These are phyloP conservation scores for Mormyrops attenuatus DNA, from an alignment of 2,797 vertebrate species.

Conservation along the genomic window DNA sequence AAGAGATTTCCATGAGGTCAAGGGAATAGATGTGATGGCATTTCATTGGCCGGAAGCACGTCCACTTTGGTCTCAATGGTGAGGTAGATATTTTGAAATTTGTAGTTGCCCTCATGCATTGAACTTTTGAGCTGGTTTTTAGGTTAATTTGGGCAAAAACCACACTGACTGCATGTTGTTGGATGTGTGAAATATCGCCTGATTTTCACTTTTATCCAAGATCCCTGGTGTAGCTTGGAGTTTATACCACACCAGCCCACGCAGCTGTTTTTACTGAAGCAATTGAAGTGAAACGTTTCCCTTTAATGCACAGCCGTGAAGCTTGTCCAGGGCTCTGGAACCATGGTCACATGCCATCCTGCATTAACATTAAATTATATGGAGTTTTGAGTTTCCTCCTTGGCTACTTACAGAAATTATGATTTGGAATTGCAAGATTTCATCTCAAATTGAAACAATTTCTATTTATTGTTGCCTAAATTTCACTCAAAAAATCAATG, in stretches of 20 bases:
- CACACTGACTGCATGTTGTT: background rate
- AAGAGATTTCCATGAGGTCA: conserved; percentile 68
- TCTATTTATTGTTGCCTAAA: background rate
- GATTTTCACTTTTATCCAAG: background rate
- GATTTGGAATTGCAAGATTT: background rate
- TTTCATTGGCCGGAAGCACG: conserved; percentile 33
- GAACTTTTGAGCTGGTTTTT: conserved; percentile 32
- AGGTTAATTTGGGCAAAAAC: background rate
- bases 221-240: background rate
- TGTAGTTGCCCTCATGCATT: conserved; percentile 43
- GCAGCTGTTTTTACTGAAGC: conserved; percentile 9
- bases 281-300: background rate
- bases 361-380: background rate
- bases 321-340: background rate
- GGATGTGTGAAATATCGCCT: background rate
- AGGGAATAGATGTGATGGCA: conserved; percentile 42
- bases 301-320: background rate
- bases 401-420: background rate
- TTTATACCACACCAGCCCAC: background rate
- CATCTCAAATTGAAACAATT: background rate
- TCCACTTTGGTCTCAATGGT: conserved; percentile 41
- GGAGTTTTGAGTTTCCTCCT: background rate
- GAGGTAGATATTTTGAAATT: conserved; percentile 46
- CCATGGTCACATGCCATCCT: background rate
- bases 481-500: background rate